Evolutionary conservation across 2,113 vertebrate genomes (phyloP).

Genomic region (Platichthys stellatus): DNA sequence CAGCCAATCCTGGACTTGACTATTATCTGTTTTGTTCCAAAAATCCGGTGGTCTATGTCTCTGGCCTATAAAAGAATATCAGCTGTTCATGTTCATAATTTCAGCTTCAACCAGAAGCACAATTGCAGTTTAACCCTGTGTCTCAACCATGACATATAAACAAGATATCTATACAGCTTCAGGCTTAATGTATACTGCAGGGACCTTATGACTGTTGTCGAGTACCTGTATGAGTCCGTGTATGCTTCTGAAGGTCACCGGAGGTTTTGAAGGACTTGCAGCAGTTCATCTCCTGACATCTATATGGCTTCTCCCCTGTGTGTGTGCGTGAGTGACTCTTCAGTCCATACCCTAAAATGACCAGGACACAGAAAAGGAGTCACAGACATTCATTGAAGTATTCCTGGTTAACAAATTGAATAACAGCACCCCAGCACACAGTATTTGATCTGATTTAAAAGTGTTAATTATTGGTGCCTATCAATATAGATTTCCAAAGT

Average conservation of each 20-base stretch:
- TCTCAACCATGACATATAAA: neutral
- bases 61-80: neutral
- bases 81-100: too few species aligned
- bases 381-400: neutral
- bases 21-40: conserved; percentile 4
- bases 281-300: conserved; percentile 96
- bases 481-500: neutral
- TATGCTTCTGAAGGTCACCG: conserved; percentile 98
- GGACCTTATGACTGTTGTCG: too few species aligned
- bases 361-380: neutral
- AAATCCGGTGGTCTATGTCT: neutral
- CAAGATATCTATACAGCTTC: neutral
- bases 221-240: conserved; percentile 96
- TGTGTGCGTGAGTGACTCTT: conserved; percentile 98
- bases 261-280: conserved; percentile 99
- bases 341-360: conserved; percentile 88
- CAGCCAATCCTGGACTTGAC: neutral
- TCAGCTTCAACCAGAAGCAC: neutral
- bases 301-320: conserved; percentile 98
- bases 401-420: neutral
- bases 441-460: neutral
- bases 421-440: neutral
- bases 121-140: neutral
- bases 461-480: too few species aligned
- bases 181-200: neutral